phyloP scores from a whole-genome alignment of 2,888 invertebrate species.

The Andricus quercusramuli region DNA sequence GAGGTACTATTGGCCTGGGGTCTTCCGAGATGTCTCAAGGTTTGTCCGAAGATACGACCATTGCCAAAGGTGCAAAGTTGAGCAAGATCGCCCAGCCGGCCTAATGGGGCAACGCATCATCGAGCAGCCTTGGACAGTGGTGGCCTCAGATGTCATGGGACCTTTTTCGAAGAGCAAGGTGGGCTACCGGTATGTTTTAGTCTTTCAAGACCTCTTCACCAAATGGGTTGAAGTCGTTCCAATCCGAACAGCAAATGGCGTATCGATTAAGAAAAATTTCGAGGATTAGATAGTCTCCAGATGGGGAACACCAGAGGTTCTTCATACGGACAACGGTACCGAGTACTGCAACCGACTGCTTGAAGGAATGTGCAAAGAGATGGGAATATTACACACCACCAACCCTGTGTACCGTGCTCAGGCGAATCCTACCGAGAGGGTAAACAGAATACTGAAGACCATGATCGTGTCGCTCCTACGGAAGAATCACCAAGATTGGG shows the following conservation, averaged over 20 bases:
- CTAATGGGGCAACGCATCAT: too few species aligned
- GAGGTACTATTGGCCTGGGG: too few species aligned
- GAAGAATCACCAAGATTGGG: not conserved
- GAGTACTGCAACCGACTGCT: not conserved
- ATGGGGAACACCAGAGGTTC: not conserved
- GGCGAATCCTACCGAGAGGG: not conserved
- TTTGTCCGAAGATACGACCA: too few species aligned
- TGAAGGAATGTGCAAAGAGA: not conserved
- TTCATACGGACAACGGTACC: not conserved
- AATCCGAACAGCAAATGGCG: not conserved
- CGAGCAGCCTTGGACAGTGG: not conserved
- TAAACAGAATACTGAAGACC: not conserved
- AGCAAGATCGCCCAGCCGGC: too few species aligned
- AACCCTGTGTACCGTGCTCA: not conserved
- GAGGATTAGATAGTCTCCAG: not conserved
- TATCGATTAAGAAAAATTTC: not conserved
- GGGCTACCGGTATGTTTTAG: not conserved
- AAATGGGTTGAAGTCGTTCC: not conserved
- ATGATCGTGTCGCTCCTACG: not conserved
- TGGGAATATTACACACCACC: too few species aligned
- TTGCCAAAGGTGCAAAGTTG: too few species aligned
- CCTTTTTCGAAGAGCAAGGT: too few species aligned
- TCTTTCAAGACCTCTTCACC: not conserved
- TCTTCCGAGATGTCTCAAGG: too few species aligned
- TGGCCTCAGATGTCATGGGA: not conserved